Percentiles rank a stretch among this genome's conserved stretches.
These are phyloP conservation scores for Musca vetustissima DNA, from an alignment of 1,140 invertebrate species.

Conservation along the genomic window DNA sequence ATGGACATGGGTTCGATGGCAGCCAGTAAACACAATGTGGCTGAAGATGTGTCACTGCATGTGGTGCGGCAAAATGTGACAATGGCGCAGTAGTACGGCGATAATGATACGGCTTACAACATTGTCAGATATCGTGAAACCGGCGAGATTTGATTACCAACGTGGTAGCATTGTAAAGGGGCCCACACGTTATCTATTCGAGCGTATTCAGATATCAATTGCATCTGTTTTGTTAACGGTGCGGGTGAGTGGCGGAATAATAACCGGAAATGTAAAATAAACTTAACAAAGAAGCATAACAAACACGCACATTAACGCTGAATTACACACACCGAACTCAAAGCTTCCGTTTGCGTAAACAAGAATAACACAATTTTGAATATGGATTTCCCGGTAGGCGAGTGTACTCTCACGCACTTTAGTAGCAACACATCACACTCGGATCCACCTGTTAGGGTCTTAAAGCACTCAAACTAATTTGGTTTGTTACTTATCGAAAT, in stretches of 20 bases:
- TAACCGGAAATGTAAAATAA: conserved; percentile 5
- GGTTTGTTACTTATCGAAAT: no score
- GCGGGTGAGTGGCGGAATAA: not conserved
- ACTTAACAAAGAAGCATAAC: not conserved
- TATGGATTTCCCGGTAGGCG: no score
- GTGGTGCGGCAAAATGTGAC: no score
- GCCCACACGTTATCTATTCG: not conserved
- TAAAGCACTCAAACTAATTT: no score
- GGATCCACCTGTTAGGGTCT: no score
- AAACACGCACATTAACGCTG: not conserved
- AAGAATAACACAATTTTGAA: no score
- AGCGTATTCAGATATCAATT: not conserved
- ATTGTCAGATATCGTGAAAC: conserved; percentile 14
- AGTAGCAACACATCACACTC: no score
- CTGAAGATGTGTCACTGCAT: no score
- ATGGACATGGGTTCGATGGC: conserved; percentile 3
- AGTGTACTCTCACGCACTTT: no score
- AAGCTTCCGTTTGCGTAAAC: no score
- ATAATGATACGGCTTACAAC: conserved; percentile 19
- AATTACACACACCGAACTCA: not conserved
- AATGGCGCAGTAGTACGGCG: not conserved
- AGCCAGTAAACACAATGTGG: not conserved
- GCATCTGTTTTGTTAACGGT: not conserved
- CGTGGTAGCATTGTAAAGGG: not conserved
- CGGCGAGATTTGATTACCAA: conserved; percentile 4